Evolutionary conservation across 2,888 invertebrate genomes (phyloP), one percentile per base, ranked within the genome.

Genomic region (Bombyx huttoni): DNA sequence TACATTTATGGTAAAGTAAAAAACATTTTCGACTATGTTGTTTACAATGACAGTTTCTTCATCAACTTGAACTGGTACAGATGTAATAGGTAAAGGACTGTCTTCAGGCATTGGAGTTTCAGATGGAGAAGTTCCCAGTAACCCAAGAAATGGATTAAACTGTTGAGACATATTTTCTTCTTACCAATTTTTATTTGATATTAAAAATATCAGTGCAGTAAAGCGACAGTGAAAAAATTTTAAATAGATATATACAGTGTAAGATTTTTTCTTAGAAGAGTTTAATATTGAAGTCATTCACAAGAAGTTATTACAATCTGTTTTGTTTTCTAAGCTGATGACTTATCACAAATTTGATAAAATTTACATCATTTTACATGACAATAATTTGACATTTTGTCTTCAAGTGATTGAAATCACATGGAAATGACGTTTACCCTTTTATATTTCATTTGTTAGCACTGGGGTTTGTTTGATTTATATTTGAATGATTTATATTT

Each of bases 1-100:
- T 51, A 83, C 75, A 61, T 91, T 91, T 46, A 95, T 82, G 6
- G 94, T 94, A 60, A 96, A 90, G 54, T 92, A 90, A 70, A 95
- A 94, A 67, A 95, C 90, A 67, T 91, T 89, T 73, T 94, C 93
- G 35, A 94, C 89, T 50, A 94, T 76, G 57, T 74, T 77, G 63
- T 91, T 90, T 54, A 91, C 75, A 59, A 75, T 74, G 63, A 74
- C 70, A 53, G 67, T 58, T 57, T 80, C 75, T 60, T 78, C 71
- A 51, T 65, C 67, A 55, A 68, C 70, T 56, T 68, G 61, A 12
- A 70, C 60, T 52, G 70, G 67, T 56, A 74, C 76, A 8, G 70
- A 60, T 52, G 65, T 61, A 33, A 63, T 63, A 63, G 71, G 68
- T 56, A 75, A 51, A 12, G 63, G 51, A 54, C 59, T 70, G 48